These are phyloP conservation scores for Helogale parvula DNA, from an alignment of 2,113 vertebrate species.

Conservation along the genomic window DNA sequence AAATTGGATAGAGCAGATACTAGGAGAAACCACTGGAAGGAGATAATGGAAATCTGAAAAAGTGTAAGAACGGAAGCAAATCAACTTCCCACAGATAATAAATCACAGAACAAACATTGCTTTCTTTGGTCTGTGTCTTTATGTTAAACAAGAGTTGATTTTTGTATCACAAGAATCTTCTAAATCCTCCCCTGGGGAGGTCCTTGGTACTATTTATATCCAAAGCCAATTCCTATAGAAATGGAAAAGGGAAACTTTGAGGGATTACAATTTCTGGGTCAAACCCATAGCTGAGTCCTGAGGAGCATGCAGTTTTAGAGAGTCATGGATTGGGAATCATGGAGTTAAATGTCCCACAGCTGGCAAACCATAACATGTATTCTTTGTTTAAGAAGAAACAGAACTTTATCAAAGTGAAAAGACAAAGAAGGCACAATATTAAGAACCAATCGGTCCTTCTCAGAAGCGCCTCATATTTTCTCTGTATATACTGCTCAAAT, in stretches of 20 bases:
- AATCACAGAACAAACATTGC: not conserved
- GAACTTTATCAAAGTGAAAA: not conserved
- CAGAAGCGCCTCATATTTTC: not conserved
- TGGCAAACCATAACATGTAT: not conserved
- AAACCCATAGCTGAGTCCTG: not conserved
- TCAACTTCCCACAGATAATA: not conserved
- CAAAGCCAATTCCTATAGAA: not conserved
- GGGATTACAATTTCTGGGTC: not conserved
- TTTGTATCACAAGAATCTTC: not conserved
- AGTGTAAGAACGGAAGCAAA: not conserved
- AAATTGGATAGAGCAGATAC: not conserved
- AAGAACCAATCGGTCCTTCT: not conserved
- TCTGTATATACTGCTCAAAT: not conserved
- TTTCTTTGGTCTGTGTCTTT: constrained; percentile 18
- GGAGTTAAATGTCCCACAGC: not conserved
- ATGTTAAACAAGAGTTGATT: not conserved
- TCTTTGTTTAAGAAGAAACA: constrained; percentile 14
- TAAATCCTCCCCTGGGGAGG: not conserved
- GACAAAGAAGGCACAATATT: not conserved
- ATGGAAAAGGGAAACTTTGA: not conserved
- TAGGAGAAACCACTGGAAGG: not conserved
- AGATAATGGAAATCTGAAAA: constrained; percentile 20
- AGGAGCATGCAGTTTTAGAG: not conserved
- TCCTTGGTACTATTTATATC: not conserved
- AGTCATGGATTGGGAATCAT: not conserved